Conservation (phyloP, 2,113 vertebrate species). For the Anoura caudifer region DNA sequence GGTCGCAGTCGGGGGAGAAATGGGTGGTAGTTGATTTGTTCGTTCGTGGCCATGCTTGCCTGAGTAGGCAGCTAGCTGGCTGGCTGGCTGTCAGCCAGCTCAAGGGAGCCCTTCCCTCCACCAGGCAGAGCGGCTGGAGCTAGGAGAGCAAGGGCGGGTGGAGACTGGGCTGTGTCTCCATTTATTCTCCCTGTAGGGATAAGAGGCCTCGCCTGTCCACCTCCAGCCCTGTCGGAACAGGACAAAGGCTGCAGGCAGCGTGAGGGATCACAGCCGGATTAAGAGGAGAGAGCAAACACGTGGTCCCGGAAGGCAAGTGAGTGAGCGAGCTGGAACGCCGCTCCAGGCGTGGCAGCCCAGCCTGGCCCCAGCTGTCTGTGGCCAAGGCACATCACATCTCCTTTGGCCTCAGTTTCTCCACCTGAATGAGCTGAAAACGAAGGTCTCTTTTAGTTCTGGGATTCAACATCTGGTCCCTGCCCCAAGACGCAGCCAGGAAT, state of each 20-base stretch:
- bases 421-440: background rate
- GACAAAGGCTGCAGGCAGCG: background rate
- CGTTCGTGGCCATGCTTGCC: background rate
- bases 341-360: background rate
- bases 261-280: background rate
- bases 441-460: background rate
- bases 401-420: background rate
- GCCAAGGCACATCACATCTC: background rate
- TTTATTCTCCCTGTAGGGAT: background rate
- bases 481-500: accelerated
- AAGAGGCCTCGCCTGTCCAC: background rate
- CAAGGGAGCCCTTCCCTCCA: background rate
- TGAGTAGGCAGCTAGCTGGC: background rate
- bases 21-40: background rate
- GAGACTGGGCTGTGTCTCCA: background rate
- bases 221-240: background rate
- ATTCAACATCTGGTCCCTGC: background rate
- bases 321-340: background rate
- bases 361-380: background rate
- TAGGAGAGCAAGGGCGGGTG: background rate
- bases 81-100: background rate
- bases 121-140: background rate
- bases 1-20: background rate
- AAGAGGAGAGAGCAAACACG: background rate
- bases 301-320: background rate